A percentile compares a stretch with the other conserved stretches of the same genome.
These are phyloP conservation scores for Lytechinus pictus DNA, from an alignment of 35 echinoderm and acorn worm genomes.

Conservation along the genomic window DNA sequence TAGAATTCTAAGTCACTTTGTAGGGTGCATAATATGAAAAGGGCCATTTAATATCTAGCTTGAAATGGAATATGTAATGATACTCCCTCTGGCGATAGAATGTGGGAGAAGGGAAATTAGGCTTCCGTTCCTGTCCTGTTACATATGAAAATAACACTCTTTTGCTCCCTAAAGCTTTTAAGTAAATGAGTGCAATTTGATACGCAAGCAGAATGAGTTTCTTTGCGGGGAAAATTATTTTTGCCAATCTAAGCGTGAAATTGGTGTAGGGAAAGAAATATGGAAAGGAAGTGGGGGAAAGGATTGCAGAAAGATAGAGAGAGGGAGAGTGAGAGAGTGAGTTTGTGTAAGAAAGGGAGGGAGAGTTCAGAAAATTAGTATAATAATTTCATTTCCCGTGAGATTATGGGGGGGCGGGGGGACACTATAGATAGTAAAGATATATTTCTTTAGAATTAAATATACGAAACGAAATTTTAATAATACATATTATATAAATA, in stretches of 20 bases:
- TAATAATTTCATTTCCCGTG: no score
- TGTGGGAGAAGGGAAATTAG: slow-evolving; percentile 24
- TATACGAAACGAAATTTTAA: no score
- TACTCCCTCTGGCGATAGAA: neutral
- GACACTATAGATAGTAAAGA: no score
- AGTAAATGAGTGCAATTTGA: slow-evolving; percentile 51
- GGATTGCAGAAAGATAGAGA: neutral
- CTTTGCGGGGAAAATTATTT: slow-evolving; percentile 39
- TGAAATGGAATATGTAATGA: slow-evolving; percentile 36
- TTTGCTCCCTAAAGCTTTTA: neutral
- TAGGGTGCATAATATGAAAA: neutral
- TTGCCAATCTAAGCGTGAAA: slow-evolving; percentile 33
- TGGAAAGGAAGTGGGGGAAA: neutral
- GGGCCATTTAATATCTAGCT: neutral
- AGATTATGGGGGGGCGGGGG: no score
- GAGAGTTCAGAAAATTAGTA: no score
- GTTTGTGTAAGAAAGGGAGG: neutral
- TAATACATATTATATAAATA: no score
- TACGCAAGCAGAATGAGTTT: slow-evolving; percentile 31
- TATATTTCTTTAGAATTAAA: no score
- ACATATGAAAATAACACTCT: neutral
- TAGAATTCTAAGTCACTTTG: neutral
- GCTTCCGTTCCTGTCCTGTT: neutral
- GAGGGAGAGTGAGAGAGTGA: neutral
- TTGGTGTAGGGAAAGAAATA: neutral